phyloP scores from a whole-genome alignment of 2,113 vertebrate genomes.

The Pantherophis guttatus region DNA sequence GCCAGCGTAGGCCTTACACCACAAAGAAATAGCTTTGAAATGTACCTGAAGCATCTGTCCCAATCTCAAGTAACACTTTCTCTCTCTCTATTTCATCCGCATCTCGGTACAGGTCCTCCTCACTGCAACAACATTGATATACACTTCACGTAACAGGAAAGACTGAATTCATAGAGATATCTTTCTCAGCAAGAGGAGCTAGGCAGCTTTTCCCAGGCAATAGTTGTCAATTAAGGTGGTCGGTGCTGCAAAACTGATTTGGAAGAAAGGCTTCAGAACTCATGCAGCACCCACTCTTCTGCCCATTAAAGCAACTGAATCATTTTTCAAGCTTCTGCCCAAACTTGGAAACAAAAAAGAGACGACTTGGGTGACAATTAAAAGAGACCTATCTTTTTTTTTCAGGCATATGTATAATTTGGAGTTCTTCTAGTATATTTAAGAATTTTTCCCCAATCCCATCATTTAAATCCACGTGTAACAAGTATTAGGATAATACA shows the following conservation, averaged over 20 bases:
- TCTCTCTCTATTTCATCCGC: conserved; percentile 73
- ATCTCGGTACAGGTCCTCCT: conserved; percentile 71
- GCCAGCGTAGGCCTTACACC: conserved; percentile 4
- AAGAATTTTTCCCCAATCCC: background rate
- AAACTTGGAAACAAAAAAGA: background rate
- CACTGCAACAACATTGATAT: conserved; percentile 62
- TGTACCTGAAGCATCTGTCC: conserved; percentile 65
- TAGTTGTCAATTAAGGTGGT: background rate
- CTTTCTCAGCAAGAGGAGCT: background rate
- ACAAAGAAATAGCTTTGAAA: conserved; percentile 38
- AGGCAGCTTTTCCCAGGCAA: background rate
- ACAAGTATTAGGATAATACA: background rate
- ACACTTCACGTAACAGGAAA: conserved; percentile 7
- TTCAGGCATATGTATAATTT: background rate
- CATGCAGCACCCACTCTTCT: background rate
- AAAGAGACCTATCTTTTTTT: background rate
- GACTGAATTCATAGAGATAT: background rate
- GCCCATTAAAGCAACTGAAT: background rate
- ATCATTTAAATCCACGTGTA: background rate
- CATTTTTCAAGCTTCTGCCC: background rate
- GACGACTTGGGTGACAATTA: background rate
- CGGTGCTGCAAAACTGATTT: background rate
- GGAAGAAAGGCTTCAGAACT: background rate
- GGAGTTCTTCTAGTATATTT: background rate
- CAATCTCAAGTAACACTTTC: conserved; percentile 55